A percentile compares a stretch with the other conserved stretches of the same genome.
Conservation (phyloP, 2,113 vertebrate species). For the Ceyx melanurus region DNA sequence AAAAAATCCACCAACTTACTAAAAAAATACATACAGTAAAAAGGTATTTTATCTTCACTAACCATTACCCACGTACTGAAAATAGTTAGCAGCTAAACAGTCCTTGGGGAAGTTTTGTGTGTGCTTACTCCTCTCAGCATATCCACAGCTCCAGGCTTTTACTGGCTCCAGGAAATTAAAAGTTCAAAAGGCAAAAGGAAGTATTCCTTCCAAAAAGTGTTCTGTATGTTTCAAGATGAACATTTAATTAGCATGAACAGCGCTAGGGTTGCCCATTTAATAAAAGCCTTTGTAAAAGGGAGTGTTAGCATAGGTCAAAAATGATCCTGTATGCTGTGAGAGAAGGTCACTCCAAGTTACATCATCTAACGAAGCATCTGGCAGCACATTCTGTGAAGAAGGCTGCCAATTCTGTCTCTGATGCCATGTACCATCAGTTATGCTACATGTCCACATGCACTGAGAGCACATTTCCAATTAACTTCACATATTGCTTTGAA, state of each 20-base stretch:
- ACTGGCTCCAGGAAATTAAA: background rate
- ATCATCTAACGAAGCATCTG: background rate
- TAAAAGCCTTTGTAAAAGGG: background rate
- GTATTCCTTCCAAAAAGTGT: background rate
- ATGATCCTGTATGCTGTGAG: background rate
- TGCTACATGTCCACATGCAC: background rate
- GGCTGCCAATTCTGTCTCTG: background rate
- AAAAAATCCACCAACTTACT: background rate
- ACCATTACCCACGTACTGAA: background rate
- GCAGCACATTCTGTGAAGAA: background rate
- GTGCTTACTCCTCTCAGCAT: background rate
- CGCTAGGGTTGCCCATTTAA: background rate
- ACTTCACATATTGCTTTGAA: background rate
- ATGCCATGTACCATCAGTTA: background rate
- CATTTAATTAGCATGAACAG: background rate
- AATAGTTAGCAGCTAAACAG: background rate
- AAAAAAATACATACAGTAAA: too few relatives aligned
- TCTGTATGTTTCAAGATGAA: background rate
- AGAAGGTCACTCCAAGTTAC: background rate
- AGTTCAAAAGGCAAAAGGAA: background rate
- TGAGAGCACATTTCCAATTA: slow-evolving; percentile 9
- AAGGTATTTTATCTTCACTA: background rate
- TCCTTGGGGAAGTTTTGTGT: background rate
- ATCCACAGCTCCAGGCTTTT: background rate
- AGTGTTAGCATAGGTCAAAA: background rate